Base-by-base conservation (phyloP, 1,140 invertebrate genomes). In the Drosophila setifemur region DNA sequence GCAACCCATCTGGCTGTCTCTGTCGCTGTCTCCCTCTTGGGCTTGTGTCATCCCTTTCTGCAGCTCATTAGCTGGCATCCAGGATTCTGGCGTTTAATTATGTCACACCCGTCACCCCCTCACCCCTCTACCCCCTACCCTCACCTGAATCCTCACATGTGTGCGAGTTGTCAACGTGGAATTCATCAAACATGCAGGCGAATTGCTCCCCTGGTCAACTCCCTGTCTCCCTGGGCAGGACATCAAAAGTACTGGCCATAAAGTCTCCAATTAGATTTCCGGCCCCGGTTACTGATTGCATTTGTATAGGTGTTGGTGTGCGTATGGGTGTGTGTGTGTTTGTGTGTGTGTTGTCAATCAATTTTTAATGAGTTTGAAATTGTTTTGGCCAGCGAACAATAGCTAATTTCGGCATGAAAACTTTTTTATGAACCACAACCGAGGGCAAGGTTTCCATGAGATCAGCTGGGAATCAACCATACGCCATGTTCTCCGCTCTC, bases 321-420 rank as follows among this genome's bases (percentile, higher is more conserved):
- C 14, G 28, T 49, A 21, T 43, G 37, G n/a, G n/a, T 39, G 21
- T 23, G 28, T 50, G 52, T 52, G 19, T 40, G 57, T 4, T 21
- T 53, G 45, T 52, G 33, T 53, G 31, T 39, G 25, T 9, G 31
- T 39, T 60, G 79, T 73, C 83, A 77, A 86, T 86, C 83, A 88
- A 86, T 86, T 87, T 87, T 86, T 82, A 86, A 86, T 86, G 83
- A 86, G 82, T 77, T 88, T 71, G 69, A 83, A 86, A 83, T 86
- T 86, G 81, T 71, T 86, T 67, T 12, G 57, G 64, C 28, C 54
- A 68, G 37, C 33, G 23, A 43, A 52, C 60, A 68, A 52, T 28
- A 67, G 53, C 67, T 82, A 61, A 82, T 63, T 81, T 66, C 37
- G 26, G 31, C 35, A 7, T 9, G 49, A 9, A 11, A 49, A n/a